Conservation (phyloP, 2,797 vertebrate genomes). For the Sphaeramia orbicularis region DNA sequence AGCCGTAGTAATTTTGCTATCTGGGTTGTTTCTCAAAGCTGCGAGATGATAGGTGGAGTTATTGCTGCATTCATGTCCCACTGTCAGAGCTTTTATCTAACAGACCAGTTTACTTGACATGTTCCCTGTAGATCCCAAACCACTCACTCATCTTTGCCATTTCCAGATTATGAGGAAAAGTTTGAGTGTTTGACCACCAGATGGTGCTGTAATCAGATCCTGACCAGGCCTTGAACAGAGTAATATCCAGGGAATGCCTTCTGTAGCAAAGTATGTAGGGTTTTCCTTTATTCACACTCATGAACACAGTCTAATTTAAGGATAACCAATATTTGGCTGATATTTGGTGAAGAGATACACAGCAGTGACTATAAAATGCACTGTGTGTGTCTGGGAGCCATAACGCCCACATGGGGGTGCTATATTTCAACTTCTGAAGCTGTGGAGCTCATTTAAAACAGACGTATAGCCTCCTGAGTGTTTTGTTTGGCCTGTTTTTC, state of each 20-base stretch:
- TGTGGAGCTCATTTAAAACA: background rate
- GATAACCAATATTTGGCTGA: background rate
- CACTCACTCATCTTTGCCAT: background rate
- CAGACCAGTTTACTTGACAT: constrained; percentile 4
- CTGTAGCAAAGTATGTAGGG: background rate
- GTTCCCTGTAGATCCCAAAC: background rate
- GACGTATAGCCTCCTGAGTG: background rate
- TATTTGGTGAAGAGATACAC: background rate
- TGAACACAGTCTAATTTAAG: too few relatives aligned
- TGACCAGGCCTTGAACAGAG: background rate
- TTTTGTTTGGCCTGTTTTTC: constrained; percentile 4
- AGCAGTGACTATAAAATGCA: background rate
- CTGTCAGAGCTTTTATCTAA: background rate
- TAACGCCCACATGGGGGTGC: constrained; percentile 63
- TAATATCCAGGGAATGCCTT: background rate
- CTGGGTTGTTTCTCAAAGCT: background rate
- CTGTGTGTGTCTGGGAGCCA: background rate
- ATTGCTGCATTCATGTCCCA: background rate
- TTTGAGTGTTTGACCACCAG: constrained; percentile 28
- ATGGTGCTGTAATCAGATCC: constrained; percentile 22
- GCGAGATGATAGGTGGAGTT: constrained; percentile 5
- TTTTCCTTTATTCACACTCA: background rate
- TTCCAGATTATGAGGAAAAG: background rate
- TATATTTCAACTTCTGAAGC: constrained; percentile 44
- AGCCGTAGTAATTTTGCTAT: too few relatives aligned